Evolutionary conservation across 2,113 vertebrate species (phyloP).

Genomic region (Scopus umbretta): DNA sequence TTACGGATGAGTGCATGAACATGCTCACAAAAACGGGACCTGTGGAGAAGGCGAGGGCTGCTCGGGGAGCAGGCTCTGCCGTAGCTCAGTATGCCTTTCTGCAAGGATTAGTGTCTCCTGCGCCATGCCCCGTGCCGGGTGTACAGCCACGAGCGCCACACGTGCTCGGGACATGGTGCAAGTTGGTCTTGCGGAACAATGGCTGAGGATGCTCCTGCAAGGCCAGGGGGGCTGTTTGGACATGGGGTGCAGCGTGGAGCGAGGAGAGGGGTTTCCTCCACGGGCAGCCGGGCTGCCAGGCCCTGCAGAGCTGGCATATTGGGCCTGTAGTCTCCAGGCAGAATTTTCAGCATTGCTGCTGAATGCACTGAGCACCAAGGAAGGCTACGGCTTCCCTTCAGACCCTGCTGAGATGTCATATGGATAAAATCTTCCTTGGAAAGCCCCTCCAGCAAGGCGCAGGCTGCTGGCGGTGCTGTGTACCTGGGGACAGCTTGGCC

Average conservation of each 20-base stretch:
- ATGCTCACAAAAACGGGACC: neutral
- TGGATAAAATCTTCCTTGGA: neutral
- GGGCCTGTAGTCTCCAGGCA: neutral
- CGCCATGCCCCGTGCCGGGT: accelerated
- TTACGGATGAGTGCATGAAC: neutral
- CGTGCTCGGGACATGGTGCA: accelerated
- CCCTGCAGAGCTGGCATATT: neutral
- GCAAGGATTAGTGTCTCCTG: neutral
- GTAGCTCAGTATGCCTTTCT: accelerated
- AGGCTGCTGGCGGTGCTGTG: neutral
- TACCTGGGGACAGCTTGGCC: neutral
- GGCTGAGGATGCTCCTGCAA: neutral
- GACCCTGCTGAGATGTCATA: neutral
- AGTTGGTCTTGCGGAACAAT: neutral
- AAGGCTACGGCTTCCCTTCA: neutral
- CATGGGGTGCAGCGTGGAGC: neutral
- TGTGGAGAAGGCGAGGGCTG: neutral
- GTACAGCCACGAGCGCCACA: accelerated
- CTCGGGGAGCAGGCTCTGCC: neutral
- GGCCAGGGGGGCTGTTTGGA: neutral
- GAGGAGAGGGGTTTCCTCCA: neutral
- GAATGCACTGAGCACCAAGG: neutral
- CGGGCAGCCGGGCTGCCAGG: neutral
- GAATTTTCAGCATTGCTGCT: neutral
- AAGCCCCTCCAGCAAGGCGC: neutral